Evolutionary conservation across 1,140 invertebrate species (phyloP).

Genomic region (Lordiphosa stackelbergi): DNA sequence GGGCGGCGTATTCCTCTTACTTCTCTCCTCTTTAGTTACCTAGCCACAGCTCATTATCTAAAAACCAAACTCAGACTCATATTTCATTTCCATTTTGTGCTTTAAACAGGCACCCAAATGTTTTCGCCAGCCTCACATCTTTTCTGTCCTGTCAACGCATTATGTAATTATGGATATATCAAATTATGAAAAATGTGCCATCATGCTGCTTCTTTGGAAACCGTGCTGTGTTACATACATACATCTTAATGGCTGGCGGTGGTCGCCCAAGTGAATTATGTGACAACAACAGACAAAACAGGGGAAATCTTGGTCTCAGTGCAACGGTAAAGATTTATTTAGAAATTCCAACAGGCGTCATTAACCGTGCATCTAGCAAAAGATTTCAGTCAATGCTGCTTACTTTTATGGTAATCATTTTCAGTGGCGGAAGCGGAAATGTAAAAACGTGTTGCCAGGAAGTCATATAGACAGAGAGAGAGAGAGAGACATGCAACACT

Average conservation of each 20-base stretch:
- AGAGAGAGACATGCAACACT: slow-evolving; percentile 40
- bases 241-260: slow-evolving; percentile 57
- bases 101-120: slow-evolving; percentile 16
- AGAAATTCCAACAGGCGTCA: slow-evolving; percentile 44
- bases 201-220: slow-evolving; percentile 17
- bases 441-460: slow-evolving; percentile 74
- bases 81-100: too few species aligned
- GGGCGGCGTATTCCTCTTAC: slow-evolving; percentile 9
- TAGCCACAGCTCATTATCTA: too few species aligned
- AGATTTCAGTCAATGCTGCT: slow-evolving; percentile 41
- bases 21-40: too few species aligned
- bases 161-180: slow-evolving; percentile 72
- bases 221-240: slow-evolving; percentile 50
- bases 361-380: slow-evolving; percentile 31
- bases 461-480: slow-evolving; percentile 48
- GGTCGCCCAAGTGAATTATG: slow-evolving; percentile 48
- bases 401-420: slow-evolving; percentile 71
- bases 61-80: too few species aligned
- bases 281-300: slow-evolving; percentile 25
- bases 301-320: slow-evolving; percentile 14
- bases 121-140: background rate
- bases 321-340: slow-evolving; percentile 71
- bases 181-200: slow-evolving; percentile 70
- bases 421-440: slow-evolving; percentile 71
- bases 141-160: slow-evolving; percentile 55